These are phyloP conservation scores for Cepaea hortensis DNA, from an alignment of 2,888 invertebrate species.

Conservation along the genomic window DNA sequence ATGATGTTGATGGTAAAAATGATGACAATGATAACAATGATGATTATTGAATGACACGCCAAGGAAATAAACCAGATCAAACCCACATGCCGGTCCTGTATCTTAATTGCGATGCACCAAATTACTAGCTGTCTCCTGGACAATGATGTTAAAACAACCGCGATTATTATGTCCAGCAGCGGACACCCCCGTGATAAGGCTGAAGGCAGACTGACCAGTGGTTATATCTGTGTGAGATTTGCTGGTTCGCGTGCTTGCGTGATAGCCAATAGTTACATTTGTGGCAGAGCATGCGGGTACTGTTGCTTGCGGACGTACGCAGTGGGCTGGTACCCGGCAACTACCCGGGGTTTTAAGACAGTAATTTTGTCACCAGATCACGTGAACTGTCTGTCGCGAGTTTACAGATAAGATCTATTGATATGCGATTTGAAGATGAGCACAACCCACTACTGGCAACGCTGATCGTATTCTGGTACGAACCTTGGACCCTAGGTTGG, in stretches of 20 bases:
- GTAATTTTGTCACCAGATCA: constrained; percentile 6
- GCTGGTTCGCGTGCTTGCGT: background rate
- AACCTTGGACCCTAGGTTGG: background rate
- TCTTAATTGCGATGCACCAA: too few species aligned
- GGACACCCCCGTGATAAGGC: background rate
- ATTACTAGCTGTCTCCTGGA: too few species aligned
- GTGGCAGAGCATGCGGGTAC: constrained; percentile 7
- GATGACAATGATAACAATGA: too few species aligned
- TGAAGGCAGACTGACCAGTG: background rate
- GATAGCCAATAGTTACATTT: background rate
- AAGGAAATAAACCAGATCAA: too few species aligned
- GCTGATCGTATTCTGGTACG: too few species aligned
- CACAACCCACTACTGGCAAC: too few species aligned
- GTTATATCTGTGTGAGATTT: background rate
- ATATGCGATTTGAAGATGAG: background rate
- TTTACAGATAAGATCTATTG: background rate
- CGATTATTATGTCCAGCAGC: background rate
- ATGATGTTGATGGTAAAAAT: too few species aligned
- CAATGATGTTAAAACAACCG: background rate
- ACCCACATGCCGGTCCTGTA: too few species aligned
- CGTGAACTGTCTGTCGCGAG: background rate
- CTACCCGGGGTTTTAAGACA: background rate
- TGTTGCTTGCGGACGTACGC: background rate
- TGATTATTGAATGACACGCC: too few species aligned
- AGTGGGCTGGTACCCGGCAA: background rate